These are phyloP conservation scores for Arctocebus calabarensis DNA, from an alignment of 2,797 vertebrate species.

Conservation along the genomic window DNA sequence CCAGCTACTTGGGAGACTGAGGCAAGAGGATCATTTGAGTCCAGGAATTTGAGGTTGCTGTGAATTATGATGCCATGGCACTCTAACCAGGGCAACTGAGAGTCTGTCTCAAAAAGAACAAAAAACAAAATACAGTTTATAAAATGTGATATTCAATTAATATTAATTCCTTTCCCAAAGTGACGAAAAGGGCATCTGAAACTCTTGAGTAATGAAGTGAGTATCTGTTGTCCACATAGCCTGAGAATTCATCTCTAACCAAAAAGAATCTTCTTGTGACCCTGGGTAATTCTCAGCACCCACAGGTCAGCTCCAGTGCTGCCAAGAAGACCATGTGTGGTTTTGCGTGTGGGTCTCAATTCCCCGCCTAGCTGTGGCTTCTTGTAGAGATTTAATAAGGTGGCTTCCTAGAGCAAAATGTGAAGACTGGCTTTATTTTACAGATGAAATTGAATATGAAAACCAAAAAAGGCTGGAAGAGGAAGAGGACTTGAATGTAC, in stretches of 20 bases:
- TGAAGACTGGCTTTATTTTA: slow-evolving; percentile 70
- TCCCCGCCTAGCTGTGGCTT: not conserved
- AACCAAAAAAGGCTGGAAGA: slow-evolving; percentile 83
- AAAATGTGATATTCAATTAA: not conserved
- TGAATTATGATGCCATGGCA: too few species aligned
- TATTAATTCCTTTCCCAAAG: not conserved
- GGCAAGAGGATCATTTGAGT: too few species aligned
- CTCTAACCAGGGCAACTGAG: too few species aligned
- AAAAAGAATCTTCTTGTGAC: not conserved
- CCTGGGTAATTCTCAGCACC: not conserved
- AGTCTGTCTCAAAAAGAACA: too few species aligned
- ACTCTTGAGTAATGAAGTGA: not conserved
- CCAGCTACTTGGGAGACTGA: too few species aligned
- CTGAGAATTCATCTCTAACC: not conserved
- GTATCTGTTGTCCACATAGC: not conserved
- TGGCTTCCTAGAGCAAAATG: not conserved
- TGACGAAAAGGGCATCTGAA: not conserved
- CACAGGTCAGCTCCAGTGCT: not conserved
- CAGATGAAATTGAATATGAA: slow-evolving; percentile 84
- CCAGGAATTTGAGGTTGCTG: too few species aligned
- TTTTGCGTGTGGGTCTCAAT: not conserved
- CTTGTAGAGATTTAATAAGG: not conserved
- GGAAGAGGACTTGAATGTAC: slow-evolving; percentile 91
- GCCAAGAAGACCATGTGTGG: too few species aligned
- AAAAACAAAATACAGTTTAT: not conserved